Evolutionary conservation across 2,888 invertebrate species (phyloP).

Genomic region (Slavum lentiscoides): DNA sequence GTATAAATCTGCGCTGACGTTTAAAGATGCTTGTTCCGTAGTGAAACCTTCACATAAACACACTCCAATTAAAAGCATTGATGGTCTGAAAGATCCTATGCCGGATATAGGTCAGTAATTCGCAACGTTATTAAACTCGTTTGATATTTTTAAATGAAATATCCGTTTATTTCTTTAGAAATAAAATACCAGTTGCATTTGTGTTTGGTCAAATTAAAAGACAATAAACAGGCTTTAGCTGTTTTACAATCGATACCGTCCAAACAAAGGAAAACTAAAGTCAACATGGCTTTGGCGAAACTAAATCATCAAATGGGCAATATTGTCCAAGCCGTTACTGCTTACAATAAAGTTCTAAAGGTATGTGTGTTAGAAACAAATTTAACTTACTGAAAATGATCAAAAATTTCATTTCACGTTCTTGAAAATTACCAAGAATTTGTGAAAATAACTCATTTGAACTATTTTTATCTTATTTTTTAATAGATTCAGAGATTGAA

Average conservation of each 20-base stretch:
- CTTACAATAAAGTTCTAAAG: conserved; percentile 78
- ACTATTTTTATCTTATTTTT: too few relatives aligned
- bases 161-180: conserved; percentile 60
- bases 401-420: too few relatives aligned
- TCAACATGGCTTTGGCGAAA: conserved; percentile 77
- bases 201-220: conserved; percentile 71
- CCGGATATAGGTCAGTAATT: conserved; percentile 62
- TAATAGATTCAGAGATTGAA: too few relatives aligned
- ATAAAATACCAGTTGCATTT: conserved; percentile 74
- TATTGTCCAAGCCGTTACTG: conserved; percentile 72
- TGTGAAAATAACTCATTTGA: too few relatives aligned
- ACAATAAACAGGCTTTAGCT: conserved; percentile 66
- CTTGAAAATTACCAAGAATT: too few relatives aligned
- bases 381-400: too few relatives aligned
- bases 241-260: conserved; percentile 65
- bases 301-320: conserved; percentile 72
- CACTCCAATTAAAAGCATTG: conserved; percentile 54
- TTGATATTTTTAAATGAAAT: conserved; percentile 3
- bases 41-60: conserved; percentile 63
- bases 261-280: conserved; percentile 71
- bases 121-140: not conserved
- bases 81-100: conserved; percentile 63
- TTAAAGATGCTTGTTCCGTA: conserved; percentile 68
- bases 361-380: conserved; percentile 59
- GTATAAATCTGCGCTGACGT: conserved; percentile 68